Evolutionary conservation across 2,113 vertebrate genomes (phyloP).

Genomic region (Leptodactylus fuscus): DNA sequence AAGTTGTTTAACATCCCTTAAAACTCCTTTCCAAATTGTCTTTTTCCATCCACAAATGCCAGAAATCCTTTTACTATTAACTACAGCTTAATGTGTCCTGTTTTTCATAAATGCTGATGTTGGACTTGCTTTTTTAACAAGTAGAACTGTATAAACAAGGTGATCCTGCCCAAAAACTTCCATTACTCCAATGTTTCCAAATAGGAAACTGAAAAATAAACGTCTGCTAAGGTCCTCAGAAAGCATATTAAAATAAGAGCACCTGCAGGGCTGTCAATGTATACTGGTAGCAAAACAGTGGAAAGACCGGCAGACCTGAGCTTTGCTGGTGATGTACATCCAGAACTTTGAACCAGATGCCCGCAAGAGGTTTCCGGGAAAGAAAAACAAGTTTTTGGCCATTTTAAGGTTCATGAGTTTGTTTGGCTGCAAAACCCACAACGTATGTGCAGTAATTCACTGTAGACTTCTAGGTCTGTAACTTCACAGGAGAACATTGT

Average conservation of each 20-base stretch:
- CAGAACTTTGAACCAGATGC: constrained; percentile 3
- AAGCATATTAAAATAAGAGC: constrained; percentile 40
- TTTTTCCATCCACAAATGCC: constrained; percentile 46
- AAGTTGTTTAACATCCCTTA: constrained; percentile 46
- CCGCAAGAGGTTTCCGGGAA: background rate
- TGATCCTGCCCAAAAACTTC: constrained; percentile 47
- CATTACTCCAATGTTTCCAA: constrained; percentile 51
- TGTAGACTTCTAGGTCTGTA: background rate
- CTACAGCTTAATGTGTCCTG: constrained; percentile 55
- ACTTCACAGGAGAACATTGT: background rate
- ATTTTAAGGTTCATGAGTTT: background rate
- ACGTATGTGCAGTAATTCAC: background rate
- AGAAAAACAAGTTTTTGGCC: background rate
- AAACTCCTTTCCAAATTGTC: constrained; percentile 45
- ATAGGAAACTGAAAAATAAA: constrained; percentile 50
- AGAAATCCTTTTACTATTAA: constrained; percentile 52
- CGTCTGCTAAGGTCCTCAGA: constrained; percentile 45
- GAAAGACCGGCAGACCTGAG: background rate
- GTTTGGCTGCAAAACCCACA: background rate
- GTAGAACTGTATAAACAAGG: constrained; percentile 50
- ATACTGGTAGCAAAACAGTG: constrained; percentile 6
- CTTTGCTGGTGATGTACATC: background rate
- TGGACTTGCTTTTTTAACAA: constrained; percentile 53
- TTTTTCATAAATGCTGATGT: constrained; percentile 53
- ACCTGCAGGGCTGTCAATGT: constrained; percentile 18